phyloP scores from a whole-genome alignment of 23 tunicate species.

The Corella eumyota region DNA sequence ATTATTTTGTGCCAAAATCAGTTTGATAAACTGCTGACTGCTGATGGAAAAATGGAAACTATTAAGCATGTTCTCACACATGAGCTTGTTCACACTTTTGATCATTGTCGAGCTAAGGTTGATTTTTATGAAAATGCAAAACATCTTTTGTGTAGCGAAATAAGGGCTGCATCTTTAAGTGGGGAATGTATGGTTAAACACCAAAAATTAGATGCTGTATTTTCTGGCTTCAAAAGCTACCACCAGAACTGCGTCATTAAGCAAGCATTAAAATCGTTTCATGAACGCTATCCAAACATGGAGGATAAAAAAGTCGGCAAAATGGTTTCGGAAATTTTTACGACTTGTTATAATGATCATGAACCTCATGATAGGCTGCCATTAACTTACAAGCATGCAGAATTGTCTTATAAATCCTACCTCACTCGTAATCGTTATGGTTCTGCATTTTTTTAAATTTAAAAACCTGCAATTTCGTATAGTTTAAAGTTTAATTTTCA shows the following conservation, averaged over 20 bases:
- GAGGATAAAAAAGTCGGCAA: neutral
- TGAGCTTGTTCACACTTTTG: constrained; percentile 75
- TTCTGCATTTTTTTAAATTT: too few relatives aligned
- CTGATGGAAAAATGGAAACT: neutral
- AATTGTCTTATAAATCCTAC: constrained; percentile 25
- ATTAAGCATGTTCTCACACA: constrained; percentile 37
- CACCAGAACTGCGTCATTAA: constrained; percentile 64
- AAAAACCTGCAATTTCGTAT: too few relatives aligned
- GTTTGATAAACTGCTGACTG: constrained; percentile 8
- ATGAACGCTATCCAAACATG: constrained; percentile 28
- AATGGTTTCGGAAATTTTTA: constrained; percentile 25
- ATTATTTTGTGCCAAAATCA: constrained; percentile 52
- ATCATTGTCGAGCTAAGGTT: constrained; percentile 66
- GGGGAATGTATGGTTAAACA: constrained; percentile 60
- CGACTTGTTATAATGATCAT: constrained; percentile 42
- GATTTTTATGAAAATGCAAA: constrained; percentile 56
- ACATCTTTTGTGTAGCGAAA: constrained; percentile 76
- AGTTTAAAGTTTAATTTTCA: too few relatives aligned
- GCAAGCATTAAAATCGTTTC: constrained; percentile 52
- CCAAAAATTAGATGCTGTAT: constrained; percentile 16
- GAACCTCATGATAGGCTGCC: constrained; percentile 64
- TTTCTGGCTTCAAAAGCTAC: constrained; percentile 16
- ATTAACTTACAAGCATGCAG: constrained; percentile 33
- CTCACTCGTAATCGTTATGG: constrained; percentile 13
- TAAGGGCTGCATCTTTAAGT: constrained; percentile 75